These are phyloP conservation scores for Dasypogon diadema DNA, from an alignment of 2,888 invertebrate species.

Conservation along the genomic window DNA sequence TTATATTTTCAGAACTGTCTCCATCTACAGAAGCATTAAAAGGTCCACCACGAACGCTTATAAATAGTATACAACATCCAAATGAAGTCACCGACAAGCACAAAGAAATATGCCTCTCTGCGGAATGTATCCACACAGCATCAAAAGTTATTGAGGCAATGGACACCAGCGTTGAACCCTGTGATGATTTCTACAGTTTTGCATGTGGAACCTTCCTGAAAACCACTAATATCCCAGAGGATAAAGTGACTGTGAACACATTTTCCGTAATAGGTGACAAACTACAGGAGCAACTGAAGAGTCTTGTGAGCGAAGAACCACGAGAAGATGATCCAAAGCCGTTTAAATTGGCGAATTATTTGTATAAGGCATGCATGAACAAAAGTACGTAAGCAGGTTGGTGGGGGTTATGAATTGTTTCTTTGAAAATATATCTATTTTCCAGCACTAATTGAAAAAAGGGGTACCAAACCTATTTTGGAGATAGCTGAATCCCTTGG, in stretches of 20 bases:
- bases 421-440: not conserved
- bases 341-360: conserved; percentile 67
- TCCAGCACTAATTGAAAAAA: conserved; percentile 82
- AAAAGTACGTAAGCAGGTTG: conserved; percentile 63
- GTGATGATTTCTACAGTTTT: conserved; percentile 83
- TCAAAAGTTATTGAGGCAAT: conserved; percentile 76
- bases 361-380: conserved; percentile 69
- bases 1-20: conserved; percentile 7
- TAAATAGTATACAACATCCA: conserved; percentile 55
- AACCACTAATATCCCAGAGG: conserved; percentile 79
- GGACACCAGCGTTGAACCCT: conserved; percentile 77
- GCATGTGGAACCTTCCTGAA: conserved; percentile 80
- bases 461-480: conserved; percentile 80
- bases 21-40: conserved; percentile 60
- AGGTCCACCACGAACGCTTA: conserved; percentile 56
- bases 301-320: conserved; percentile 66
- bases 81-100: conserved; percentile 60
- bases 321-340: conserved; percentile 65
- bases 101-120: conserved; percentile 74
- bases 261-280: conserved; percentile 69
- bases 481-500: conserved; percentile 82
- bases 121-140: conserved; percentile 84
- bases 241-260: conserved; percentile 69
- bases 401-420: not conserved
- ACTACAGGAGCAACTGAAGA: conserved; percentile 68